These are phyloP conservation scores for Pammene aurita DNA, from an alignment of 2,888 invertebrate species.

Conservation along the genomic window DNA sequence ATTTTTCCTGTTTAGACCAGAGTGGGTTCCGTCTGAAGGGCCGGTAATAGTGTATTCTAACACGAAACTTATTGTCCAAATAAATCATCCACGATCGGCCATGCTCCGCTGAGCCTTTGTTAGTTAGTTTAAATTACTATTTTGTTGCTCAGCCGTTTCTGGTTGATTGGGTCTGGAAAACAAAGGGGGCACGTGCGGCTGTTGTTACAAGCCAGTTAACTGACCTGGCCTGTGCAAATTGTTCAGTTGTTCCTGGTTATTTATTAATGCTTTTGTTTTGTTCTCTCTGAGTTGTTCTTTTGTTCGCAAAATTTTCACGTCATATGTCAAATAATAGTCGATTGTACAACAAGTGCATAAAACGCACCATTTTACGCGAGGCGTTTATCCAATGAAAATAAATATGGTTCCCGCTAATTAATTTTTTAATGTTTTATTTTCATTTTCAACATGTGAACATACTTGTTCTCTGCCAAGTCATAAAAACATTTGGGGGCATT, in stretches of 20 bases:
- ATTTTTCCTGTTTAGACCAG: conserved; percentile 43
- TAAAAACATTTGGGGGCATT: no score
- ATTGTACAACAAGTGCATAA: no score
- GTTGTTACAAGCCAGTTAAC: conserved; percentile 11
- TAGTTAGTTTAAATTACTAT: conserved; percentile 39
- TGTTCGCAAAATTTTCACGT: conserved; percentile 7
- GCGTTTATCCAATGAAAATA: no score
- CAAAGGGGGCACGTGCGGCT: conserved; percentile 26
- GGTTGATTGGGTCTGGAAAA: conserved; percentile 24
- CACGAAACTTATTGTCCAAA: conserved; percentile 78
- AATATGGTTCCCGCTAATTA: no score
- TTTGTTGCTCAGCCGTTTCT: conserved; percentile 16
- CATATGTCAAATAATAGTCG: not conserved
- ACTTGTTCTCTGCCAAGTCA: no score
- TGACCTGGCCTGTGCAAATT: conserved; percentile 20
- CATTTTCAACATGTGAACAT: no score
- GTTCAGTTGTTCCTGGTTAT: conserved; percentile 7
- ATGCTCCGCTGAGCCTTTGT: conserved; percentile 60
- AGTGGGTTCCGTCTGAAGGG: conserved; percentile 49
- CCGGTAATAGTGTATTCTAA: conserved; percentile 70
- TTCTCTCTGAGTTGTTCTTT: not conserved
- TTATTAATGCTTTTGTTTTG: conserved; percentile 14
- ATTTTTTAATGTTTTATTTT: no score
- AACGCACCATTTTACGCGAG: no score
- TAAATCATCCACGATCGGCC: conserved; percentile 67